Base-by-base conservation (phyloP, 2,888 invertebrate species). In the Agrotis segetum region DNA sequence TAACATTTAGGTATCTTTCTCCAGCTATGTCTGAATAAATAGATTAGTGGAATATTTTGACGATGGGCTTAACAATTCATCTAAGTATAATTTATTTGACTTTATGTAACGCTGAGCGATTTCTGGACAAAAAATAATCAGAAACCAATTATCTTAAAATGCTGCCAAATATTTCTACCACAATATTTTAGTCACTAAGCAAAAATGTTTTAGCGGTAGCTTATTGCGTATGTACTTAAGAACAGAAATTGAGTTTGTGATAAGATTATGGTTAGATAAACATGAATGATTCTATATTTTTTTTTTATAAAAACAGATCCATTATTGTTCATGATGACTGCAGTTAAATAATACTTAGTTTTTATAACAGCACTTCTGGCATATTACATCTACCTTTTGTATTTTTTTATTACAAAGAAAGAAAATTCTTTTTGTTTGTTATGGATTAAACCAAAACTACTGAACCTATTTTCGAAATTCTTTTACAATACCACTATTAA, bases 241-340 rank as follows among this genome's bases (percentile, higher is more conserved):
- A 46, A 47, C n/a, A 71, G 40, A 40, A 44, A 17, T 29, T 29
- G 11, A 29, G 5, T 40, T 24, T 3, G 16, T 52, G 56, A 71
- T 78, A 78, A 71, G 77, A 77, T 60, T 50, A 55, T 21, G 14
- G 16, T 11, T 6, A 62, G 61, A 44, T 47, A 29, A 34, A 46
- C n/a, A n/a, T 0, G 3, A n/a, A 9, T 11, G 24, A 19, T 44
- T 21, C 34, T n/a, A n/a, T 11, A 29, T 65, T 29, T 34, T 65
- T 29, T 34, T 34, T 5, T 40, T 46, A 16, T 1, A 19, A 14
- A 63, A 19, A 29, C 19, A 29, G 17, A 21, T 65, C 34, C 13
- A 34, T 6, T n/a, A 19, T 44, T 19, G 16, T 16, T 61, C 21
- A 21, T n/a, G 1, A 21, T n/a, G 1, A n/a, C 40, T 1, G 13